These are phyloP conservation scores for Hirundo rustica DNA, from an alignment of 2,797 vertebrate species.

Conservation along the genomic window DNA sequence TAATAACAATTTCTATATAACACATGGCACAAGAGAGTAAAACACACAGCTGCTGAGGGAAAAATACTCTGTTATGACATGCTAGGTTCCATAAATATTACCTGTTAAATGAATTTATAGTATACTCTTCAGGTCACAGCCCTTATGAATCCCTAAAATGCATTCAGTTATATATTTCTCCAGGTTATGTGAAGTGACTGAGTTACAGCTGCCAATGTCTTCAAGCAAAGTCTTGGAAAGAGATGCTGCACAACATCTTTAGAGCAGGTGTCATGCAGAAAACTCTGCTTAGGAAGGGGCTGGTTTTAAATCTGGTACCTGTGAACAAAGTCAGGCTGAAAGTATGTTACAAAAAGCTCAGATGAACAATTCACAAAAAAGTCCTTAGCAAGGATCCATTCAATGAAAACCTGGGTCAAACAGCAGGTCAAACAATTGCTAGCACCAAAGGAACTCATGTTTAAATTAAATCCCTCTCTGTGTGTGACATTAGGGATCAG, in stretches of 20 bases:
- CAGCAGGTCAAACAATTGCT: background rate
- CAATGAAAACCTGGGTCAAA: slow-evolving; percentile 9
- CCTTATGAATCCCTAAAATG: background rate
- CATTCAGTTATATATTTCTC: background rate
- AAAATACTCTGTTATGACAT: background rate
- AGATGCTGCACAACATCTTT: background rate
- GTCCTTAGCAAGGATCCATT: background rate
- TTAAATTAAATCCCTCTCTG: slow-evolving; percentile 13
- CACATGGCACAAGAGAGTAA: background rate
- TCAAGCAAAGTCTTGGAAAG: background rate
- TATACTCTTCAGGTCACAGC: background rate
- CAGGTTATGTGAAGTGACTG: background rate
- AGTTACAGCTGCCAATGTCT: background rate
- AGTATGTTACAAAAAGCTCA: background rate
- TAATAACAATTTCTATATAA: background rate
- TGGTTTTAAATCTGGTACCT: background rate
- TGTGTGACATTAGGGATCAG: slow-evolving; percentile 28
- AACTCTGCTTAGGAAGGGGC: background rate
- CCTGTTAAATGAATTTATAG: background rate
- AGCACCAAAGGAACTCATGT: background rate
- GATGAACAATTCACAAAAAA: background rate
- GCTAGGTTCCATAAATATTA: background rate
- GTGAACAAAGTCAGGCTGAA: background rate
- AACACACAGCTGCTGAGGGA: background rate
- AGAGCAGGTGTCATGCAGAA: background rate